Conservation (phyloP, 2,113 vertebrate genomes). For the Pungitius pungitius region DNA sequence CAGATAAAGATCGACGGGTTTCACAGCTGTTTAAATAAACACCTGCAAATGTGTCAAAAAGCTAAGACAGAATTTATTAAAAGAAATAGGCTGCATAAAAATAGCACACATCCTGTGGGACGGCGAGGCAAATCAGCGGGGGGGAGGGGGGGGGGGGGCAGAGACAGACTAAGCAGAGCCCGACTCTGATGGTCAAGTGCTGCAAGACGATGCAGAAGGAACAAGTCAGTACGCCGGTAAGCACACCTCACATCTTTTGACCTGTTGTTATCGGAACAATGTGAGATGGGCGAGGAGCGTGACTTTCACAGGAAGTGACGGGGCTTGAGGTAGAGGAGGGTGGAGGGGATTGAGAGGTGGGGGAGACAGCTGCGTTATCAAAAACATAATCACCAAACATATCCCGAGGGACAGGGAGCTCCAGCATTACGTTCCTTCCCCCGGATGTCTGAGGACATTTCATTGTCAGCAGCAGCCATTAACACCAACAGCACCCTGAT, state of each 20-base stretch:
- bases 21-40: constrained; percentile 47
- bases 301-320: constrained; percentile 19
- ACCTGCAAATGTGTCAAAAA: constrained; percentile 64
- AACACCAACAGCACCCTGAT: constrained; percentile 27
- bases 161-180: constrained; percentile 47
- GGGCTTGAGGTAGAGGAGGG: constrained; percentile 20
- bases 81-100: constrained; percentile 84
- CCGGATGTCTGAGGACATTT: background rate
- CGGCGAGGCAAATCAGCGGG: constrained; percentile 59
- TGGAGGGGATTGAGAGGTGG: background rate
- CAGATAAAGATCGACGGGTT: constrained; percentile 10
- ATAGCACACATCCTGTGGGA: constrained; percentile 78
- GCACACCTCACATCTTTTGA: constrained; percentile 30
- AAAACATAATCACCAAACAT: constrained; percentile 1
- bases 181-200: constrained; percentile 61
- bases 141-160: constrained; percentile 58
- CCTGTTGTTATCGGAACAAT: constrained; percentile 13
- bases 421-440: constrained; percentile 14
- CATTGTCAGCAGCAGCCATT: constrained; percentile 18
- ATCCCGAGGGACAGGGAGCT: background rate
- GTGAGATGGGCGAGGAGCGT: background rate
- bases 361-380: background rate
- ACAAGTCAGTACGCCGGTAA: constrained; percentile 14
- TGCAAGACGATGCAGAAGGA: constrained; percentile 24
- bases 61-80: constrained; percentile 75